Base-by-base conservation (phyloP, 2,113 vertebrate species). In the Saguinus imperator region DNA sequence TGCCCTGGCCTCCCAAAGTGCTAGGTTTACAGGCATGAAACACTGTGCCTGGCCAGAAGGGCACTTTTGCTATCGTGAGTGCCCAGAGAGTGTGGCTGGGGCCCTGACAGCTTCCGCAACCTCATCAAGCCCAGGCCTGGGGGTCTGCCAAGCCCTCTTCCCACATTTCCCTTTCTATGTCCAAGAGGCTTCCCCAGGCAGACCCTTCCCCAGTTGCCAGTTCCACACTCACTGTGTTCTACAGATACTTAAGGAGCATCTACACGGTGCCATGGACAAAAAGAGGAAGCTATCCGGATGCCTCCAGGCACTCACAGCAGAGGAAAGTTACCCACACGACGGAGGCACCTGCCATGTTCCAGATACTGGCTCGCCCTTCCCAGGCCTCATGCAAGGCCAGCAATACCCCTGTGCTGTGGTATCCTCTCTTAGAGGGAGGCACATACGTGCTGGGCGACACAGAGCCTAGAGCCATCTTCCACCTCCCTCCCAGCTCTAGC, bases 361-460 rank as follows among this genome's bases (percentile, higher is more conserved):
- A 10, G 45, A 48, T 5, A 0, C 43, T 16, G 6, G 68, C n/a
- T 21, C 0, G 79, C 58, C 32, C 75, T 29, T 82, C 21, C 6
- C 50, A 32, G 85, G 73, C 13, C 61, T 50, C 2, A 0, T 1
- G 0, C 7, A 13, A 55, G n/a, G 72, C 50, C 1, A n/a, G 75
- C 3, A 9, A 17, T 4, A 4, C 57, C 43, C 50, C 57, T 3
- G 37, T 43, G 58, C 45, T 20, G 2, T 7, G 0, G 27, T 29
- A 32, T 21, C 32, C 20, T 27, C 21, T 86, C 83, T 82, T 37
- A 55, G 75, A 55, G 40, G 94, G 92, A 8, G 35, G 37, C 25
- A 11, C n/a, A 0, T 32, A 32, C 1, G 0, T 8, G 17, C 35
- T 1, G 43, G 58, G 89, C 0, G 8, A 35, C 75, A 8, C 68